Percentiles rank a stretch among this genome's conserved stretches.
Evolutionary conservation across 2,888 invertebrate genomes (phyloP).

Genomic region (Drosophila borborema): DNA sequence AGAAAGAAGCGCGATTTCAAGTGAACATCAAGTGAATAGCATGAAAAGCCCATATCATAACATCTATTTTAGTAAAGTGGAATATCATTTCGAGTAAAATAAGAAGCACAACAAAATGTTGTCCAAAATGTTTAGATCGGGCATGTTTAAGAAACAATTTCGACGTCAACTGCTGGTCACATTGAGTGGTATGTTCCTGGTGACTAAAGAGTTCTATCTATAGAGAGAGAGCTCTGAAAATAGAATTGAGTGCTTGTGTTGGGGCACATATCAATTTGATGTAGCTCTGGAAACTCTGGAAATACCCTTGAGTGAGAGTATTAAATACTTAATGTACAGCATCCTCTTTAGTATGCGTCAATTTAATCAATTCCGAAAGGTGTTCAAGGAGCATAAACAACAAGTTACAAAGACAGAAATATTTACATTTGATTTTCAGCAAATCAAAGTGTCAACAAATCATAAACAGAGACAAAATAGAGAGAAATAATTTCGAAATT

Average conservation of each 20-base stretch:
- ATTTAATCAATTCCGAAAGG: not conserved
- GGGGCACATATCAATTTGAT: not conserved
- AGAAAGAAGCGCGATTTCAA: not conserved
- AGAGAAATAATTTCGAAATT: not conserved
- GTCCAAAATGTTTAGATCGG: constrained; percentile 54
- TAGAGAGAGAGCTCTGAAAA: not conserved
- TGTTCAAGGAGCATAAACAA: not conserved
- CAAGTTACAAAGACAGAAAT: not conserved
- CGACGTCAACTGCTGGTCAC: constrained; percentile 74
- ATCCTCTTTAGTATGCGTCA: not conserved
- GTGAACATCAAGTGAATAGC: constrained; percentile 28
- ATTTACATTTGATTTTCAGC: not conserved
- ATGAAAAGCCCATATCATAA: constrained; percentile 53
- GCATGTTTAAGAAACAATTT: constrained; percentile 65
- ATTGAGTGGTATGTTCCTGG: constrained; percentile 65
- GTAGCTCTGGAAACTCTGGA: not conserved
- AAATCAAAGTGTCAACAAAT: not conserved
- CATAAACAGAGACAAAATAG: not conserved
- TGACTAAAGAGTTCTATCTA: not conserved
- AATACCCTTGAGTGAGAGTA: not conserved
- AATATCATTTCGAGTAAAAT: not conserved
- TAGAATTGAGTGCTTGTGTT: not conserved
- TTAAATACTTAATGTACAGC: not conserved
- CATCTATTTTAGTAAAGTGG: not conserved
- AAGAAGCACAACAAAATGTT: constrained; percentile 45